Evolutionary conservation across 1,140 invertebrate genomes (phyloP).

Genomic region (Hesperophylax magnus): DNA sequence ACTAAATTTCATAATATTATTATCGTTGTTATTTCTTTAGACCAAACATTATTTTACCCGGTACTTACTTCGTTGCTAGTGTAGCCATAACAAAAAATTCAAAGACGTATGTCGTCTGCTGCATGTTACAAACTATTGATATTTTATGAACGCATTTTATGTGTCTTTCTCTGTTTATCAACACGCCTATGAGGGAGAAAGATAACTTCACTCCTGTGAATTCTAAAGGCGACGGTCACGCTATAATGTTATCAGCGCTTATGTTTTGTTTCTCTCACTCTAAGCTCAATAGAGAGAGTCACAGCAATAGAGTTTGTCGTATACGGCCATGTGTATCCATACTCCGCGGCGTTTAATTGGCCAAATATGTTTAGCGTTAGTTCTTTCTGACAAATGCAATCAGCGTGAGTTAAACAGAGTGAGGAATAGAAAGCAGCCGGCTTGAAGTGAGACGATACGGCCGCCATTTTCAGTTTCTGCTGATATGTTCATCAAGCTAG

Average conservation of each 20-base stretch:
- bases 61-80: neutral
- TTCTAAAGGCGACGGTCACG: neutral
- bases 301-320: neutral
- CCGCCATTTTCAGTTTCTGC: slow-evolving; percentile 40
- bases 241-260: slow-evolving; percentile 28
- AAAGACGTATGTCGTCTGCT: neutral
- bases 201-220: neutral
- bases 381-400: slow-evolving; percentile 43
- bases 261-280: slow-evolving; percentile 12
- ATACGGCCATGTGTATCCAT: neutral
- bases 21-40: too few relatives aligned
- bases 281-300: neutral
- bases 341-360: slow-evolving; percentile 32
- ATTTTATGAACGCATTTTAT: neutral
- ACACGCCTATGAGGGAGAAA: neutral
- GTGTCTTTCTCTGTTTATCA: slow-evolving; percentile 1
- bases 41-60: too few relatives aligned
- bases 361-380: slow-evolving; percentile 42
- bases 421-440: slow-evolving; percentile 12
- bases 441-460: slow-evolving; percentile 38
- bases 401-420: slow-evolving; percentile 23
- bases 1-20: too few relatives aligned
- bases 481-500: slow-evolving; percentile 14
- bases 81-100: slow-evolving; percentile 9
- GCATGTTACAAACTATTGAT: neutral